Conservation (phyloP, 2,888 invertebrate genomes). For the Taenaris catops region DNA sequence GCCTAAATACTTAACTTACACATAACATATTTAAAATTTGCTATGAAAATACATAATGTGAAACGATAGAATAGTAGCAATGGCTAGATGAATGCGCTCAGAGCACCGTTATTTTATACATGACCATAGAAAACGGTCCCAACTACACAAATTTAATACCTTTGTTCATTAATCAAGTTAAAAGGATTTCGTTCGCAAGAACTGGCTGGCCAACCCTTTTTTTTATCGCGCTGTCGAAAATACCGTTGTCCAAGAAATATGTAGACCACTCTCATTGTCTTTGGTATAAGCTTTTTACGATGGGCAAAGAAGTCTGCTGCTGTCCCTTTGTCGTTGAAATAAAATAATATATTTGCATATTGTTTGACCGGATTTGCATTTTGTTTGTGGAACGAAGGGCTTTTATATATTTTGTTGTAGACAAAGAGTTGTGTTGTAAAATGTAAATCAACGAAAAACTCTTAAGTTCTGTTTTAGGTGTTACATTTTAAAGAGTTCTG, state of each 20-base stretch:
- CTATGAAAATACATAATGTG: no score
- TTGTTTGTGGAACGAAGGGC: constrained; percentile 46
- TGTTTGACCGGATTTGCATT: constrained; percentile 64
- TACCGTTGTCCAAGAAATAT: constrained; percentile 58
- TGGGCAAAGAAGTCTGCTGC: constrained; percentile 40
- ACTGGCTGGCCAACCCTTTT: constrained; percentile 57
- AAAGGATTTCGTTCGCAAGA: constrained; percentile 59
- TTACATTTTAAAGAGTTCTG: no score
- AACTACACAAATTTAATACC: constrained; percentile 56
- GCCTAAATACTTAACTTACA: no score
- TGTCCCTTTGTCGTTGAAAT: constrained; percentile 39
- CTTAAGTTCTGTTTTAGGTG: no score
- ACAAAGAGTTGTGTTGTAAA: constrained; percentile 54
- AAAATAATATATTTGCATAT: constrained; percentile 68
- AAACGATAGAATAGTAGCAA: no score
- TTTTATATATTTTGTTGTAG: constrained; percentile 39
- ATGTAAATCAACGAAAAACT: no score
- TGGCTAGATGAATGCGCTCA: constrained; percentile 26
- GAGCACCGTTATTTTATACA: constrained; percentile 29
- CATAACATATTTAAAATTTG: no score
- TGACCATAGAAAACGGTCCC: constrained; percentile 28
- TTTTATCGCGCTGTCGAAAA: constrained; percentile 36
- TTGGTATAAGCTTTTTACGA: constrained; percentile 63
- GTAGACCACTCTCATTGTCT: constrained; percentile 57
- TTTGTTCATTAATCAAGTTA: constrained; percentile 70